Conservation (phyloP, 2,888 invertebrate species). For the Lasioglossum calceatum region DNA sequence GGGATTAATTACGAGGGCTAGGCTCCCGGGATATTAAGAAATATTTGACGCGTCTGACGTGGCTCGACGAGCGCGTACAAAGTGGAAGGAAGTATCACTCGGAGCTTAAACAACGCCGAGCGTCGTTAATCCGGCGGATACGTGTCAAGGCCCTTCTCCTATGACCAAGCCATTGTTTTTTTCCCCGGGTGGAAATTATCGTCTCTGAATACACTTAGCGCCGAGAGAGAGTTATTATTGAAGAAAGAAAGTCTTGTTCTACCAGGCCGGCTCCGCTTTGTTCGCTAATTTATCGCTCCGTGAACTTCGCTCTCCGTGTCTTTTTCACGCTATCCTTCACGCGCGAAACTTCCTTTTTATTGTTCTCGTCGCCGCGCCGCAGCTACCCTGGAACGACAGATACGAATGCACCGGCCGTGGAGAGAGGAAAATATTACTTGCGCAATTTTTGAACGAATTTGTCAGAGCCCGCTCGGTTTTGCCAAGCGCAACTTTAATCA, state of each 20-base stretch:
- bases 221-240: slow-evolving; percentile 21
- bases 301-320: background rate
- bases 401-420: background rate
- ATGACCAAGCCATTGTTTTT: slow-evolving; percentile 58
- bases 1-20: slow-evolving; percentile 34
- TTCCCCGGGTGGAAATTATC: slow-evolving; percentile 46
- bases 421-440: background rate
- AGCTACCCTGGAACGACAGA: background rate
- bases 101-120: slow-evolving; percentile 53
- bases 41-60: slow-evolving; percentile 33
- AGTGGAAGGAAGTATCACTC: slow-evolving; percentile 64
- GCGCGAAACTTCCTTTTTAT: background rate
- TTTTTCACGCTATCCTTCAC: background rate
- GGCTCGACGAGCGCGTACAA: slow-evolving; percentile 15
- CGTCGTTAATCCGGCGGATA: slow-evolving; percentile 62
- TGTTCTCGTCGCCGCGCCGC: background rate
- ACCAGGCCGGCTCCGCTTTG: background rate
- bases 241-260: slow-evolving; percentile 12
- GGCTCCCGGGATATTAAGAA: slow-evolving; percentile 37
- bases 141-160: slow-evolving; percentile 65
- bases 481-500: background rate
- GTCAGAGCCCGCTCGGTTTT: background rate
- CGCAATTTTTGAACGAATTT: background rate
- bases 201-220: slow-evolving; percentile 37
- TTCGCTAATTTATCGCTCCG: background rate